Conservation (phyloP, 2,113 vertebrate genomes). For the Patagioenas fasciata region DNA sequence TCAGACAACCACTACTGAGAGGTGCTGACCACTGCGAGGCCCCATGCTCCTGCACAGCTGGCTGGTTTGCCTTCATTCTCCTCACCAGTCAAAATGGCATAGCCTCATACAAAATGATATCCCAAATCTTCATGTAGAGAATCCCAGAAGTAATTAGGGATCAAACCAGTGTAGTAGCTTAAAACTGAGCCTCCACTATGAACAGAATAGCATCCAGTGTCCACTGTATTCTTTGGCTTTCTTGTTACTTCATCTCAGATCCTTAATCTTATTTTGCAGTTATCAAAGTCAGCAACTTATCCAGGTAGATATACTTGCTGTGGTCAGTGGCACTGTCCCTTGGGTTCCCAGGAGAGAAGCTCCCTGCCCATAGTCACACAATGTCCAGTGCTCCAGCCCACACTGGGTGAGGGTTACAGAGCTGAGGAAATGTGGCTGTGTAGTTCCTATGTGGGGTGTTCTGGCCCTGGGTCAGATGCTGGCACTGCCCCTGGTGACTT, state of each 20-base stretch:
- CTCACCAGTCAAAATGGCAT: not conserved
- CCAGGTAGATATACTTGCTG: not conserved
- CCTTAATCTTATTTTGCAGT: not conserved
- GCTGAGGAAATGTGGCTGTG: not conserved
- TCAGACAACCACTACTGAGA: not conserved
- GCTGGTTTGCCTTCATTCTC: not conserved
- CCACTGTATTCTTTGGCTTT: not conserved
- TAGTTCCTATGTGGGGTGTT: not conserved
- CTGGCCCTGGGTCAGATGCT: not conserved
- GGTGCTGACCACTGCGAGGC: not conserved
- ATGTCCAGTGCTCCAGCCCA: not conserved
- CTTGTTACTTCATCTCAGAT: not conserved
- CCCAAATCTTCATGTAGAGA: not conserved
- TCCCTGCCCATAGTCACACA: not conserved
- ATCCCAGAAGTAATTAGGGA: not conserved
- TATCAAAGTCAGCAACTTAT: not conserved
- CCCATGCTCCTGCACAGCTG: not conserved
- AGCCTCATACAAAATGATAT: not conserved
- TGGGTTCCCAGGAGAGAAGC: not conserved
- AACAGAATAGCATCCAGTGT: not conserved
- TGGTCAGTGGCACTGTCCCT: not conserved
- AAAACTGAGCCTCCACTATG: not conserved
- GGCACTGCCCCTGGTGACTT: fast-evolving
- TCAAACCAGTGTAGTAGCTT: not conserved
- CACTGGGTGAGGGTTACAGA: not conserved